A percentile compares a stretch with the other conserved stretches of the same genome.
phyloP scores from a whole-genome alignment of 2,797 vertebrate species.

The Poecilia wingei region DNA sequence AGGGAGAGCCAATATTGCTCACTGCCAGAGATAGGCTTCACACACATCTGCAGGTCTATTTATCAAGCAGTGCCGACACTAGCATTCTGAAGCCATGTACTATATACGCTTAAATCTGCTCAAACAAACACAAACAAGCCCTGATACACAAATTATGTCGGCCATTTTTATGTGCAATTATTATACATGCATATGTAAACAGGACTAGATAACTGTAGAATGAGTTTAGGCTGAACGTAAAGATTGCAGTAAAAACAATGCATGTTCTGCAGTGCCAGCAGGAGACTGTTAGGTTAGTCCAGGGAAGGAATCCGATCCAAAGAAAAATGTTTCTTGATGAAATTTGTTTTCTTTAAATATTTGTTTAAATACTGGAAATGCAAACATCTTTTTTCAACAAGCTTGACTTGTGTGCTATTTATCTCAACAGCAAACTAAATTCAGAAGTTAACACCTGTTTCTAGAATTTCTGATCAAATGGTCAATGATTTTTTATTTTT shows the following conservation, averaged over 20 bases:
- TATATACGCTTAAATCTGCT: conserved; percentile 20
- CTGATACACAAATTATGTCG: conserved; percentile 4
- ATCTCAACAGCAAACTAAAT: background rate
- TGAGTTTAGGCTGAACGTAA: background rate
- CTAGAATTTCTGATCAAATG: background rate
- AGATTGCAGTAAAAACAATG: background rate
- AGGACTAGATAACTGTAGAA: background rate
- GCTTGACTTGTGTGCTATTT: background rate
- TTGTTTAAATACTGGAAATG: background rate
- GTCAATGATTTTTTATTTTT: background rate
- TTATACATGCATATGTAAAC: background rate
- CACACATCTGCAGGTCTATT: conserved; percentile 74
- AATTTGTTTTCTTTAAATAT: background rate
- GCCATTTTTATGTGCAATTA: background rate
- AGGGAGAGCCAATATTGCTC: conserved; percentile 68
- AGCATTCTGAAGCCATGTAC: conserved; percentile 23
- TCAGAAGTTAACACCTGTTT: background rate
- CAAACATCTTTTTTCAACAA: background rate
- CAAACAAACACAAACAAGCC: conserved; percentile 35
- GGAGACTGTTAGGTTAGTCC: background rate
- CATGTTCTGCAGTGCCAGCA: background rate
- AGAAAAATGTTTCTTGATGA: background rate
- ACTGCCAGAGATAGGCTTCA: conserved; percentile 71
- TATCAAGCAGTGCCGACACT: conserved; percentile 52
- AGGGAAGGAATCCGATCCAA: background rate